Base-by-base conservation (phyloP, 1,140 invertebrate species). In the Dermatophagoides farinae region DNA sequence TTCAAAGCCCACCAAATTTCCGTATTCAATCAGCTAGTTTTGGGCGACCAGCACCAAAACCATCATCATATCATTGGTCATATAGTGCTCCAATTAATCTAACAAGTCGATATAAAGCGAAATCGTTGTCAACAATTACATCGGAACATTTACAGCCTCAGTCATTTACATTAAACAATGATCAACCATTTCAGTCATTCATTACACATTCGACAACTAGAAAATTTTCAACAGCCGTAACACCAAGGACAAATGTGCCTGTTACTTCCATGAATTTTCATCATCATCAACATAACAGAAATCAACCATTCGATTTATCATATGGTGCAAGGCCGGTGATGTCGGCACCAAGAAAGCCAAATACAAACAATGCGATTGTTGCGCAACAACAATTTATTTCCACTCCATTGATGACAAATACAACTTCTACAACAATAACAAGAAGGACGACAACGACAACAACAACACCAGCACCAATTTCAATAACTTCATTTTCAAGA, bases 391-490 rank as follows among this genome's bases (percentile, higher is more conserved):
- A 31, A 31, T 31, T 31, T 31, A 31, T 31, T 31, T 31, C 31
- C 31, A 31, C 31, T 31, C 31, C 31, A 31, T 31, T 31, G 31
- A 4, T 31, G 50, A 25, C 12, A 39, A 39, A 52, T 38, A 4
- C 50, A 16, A 12, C 37, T n/a, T 25, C 53, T 5, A 55, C 53
- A 41, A 38, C 25, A 44, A 39, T 6, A 23, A 55, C 38, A 37
- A 55, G 6, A 12, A n/a, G 4, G 50, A 52, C 2, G 60, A 57
- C 23, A 16, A 60, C 22, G 11, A 60, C 47, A 14, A 60, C 59
- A 16, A 61, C 50, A 18, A 61, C 51, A 12, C 11, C 47, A 11
- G 38, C 61, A 51, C 61, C 61, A 1, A 62, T 38, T 41, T 23
- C 38, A 31, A 14, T 22, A 53, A 37, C 51, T 18, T 43, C 18